Base-by-base conservation (phyloP, 1,140 invertebrate species). In the Vanessa atalanta region DNA sequence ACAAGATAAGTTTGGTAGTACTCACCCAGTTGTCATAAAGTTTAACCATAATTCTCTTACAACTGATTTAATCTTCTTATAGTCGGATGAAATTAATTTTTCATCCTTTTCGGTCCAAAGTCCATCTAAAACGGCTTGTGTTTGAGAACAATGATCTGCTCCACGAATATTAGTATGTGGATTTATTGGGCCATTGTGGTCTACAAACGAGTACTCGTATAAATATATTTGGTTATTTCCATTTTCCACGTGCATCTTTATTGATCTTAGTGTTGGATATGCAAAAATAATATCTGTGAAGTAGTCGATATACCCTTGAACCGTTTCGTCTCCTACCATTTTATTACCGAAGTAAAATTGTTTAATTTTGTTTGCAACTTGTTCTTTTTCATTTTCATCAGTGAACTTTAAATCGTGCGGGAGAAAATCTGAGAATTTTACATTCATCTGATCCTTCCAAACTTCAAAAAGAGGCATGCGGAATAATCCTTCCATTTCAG, bases 401-500 rank as follows among this genome's bases (percentile, higher is more conserved):
- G 77, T 50, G 75, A 90, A 88, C 15, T 76, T 16, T 20, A 90
- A 76, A 70, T 90, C 85, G 67, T 63, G 68, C 6, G 86, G 86
- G 26, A 89, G 66, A 57, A 86, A 90, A 53, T 86, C 67, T 2
- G 80, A 81, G 76, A 90, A 89, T 4, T 86, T 86, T 43, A 53
- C 37, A 75, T 90, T 86, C 84, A 90, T 89, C 69, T 53, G 68
- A n/a, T 81, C 20, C 75, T 81, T 83, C 83, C 82, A 85, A 13
- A 16, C 12, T 16, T 84, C 73, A 65, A 84, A 87, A 7, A 76
- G 14, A 20, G 16, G 14, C 13, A 83, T 26, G 14, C 85, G 74
- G 3, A 86, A 64, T 47, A 83, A 71, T 43, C 88, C 88, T 74
- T 90, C 88, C 81, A 84, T 85, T 16, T 79, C 75, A 12, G 84